Evolutionary conservation across 2,113 vertebrate genomes (phyloP).

Genomic region (Diphyllodes magnificus): DNA sequence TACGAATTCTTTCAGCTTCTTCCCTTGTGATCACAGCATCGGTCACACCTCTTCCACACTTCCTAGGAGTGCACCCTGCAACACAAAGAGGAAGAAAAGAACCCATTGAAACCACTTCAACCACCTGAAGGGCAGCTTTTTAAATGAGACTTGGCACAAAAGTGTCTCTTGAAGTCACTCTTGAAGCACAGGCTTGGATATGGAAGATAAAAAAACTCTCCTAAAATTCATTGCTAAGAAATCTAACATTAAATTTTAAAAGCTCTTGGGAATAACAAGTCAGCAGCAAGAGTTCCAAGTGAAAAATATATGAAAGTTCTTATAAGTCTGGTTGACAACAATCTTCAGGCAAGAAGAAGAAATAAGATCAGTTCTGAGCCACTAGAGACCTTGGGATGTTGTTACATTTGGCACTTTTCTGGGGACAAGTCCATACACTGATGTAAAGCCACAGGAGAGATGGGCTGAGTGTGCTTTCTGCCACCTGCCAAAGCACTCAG

Average conservation of each 20-base stretch:
- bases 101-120: background rate
- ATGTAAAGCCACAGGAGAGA: background rate
- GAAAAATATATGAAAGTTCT: background rate
- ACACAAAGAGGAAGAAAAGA: background rate
- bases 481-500: background rate
- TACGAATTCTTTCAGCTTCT: constrained; percentile 78
- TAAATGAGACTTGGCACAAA: background rate
- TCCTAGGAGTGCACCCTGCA: constrained; percentile 90
- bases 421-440: background rate
- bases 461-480: background rate
- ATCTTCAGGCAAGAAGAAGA: background rate
- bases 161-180: background rate
- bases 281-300: background rate
- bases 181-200: background rate
- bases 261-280: background rate
- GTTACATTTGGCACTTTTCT: background rate
- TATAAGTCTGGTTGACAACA: background rate
- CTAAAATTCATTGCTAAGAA: background rate
- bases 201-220: no score
- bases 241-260: background rate
- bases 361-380: background rate
- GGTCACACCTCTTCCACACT: constrained; percentile 84
- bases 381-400: background rate
- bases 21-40: constrained; percentile 82
- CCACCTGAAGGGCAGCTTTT: background rate